Percentiles rank a stretch among this genome's conserved stretches.
These are phyloP conservation scores for Catocala nupta DNA, from an alignment of 2,888 invertebrate species.

Conservation along the genomic window DNA sequence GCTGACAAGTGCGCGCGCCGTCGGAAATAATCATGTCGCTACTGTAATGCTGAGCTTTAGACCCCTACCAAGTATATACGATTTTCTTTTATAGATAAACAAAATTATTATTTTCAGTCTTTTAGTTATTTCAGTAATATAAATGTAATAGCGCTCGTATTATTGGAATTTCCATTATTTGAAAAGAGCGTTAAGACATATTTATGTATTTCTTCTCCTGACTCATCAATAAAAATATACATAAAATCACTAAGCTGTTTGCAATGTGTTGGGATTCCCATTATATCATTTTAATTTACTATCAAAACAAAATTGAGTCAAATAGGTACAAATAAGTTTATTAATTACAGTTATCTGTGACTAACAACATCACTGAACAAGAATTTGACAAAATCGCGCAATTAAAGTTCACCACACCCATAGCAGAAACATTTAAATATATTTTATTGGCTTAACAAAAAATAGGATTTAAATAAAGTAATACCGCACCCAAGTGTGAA, in stretches of 20 bases:
- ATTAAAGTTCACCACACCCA: constrained; percentile 41
- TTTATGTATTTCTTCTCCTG: too few relatives aligned
- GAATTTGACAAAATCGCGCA: constrained; percentile 31
- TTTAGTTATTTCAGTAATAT: too few relatives aligned
- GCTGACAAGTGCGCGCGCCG: constrained; percentile 36
- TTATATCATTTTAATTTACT: not conserved
- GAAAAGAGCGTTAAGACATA: too few relatives aligned
- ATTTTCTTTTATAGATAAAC: not conserved
- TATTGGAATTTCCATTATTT: too few relatives aligned
- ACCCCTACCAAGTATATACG: constrained; percentile 29
- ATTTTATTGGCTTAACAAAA: constrained; percentile 23
- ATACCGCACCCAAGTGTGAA: constrained; percentile 21
- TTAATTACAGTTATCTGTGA: constrained; percentile 13
- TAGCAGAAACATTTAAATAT: constrained; percentile 17
- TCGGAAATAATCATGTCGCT: constrained; percentile 47
- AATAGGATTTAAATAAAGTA: not conserved
- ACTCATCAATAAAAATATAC: too few relatives aligned
- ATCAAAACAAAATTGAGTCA: constrained; percentile 17
- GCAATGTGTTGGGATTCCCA: too few relatives aligned
- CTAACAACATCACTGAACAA: constrained; percentile 32
- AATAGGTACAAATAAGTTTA: not conserved
- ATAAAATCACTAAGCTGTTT: too few relatives aligned
- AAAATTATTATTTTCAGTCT: too few relatives aligned
- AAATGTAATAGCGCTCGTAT: too few relatives aligned
- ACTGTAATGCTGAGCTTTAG: constrained; percentile 21